phyloP scores from a whole-genome alignment of 2,888 invertebrate genomes.

The Paralinhomoeus sp. region DNA sequence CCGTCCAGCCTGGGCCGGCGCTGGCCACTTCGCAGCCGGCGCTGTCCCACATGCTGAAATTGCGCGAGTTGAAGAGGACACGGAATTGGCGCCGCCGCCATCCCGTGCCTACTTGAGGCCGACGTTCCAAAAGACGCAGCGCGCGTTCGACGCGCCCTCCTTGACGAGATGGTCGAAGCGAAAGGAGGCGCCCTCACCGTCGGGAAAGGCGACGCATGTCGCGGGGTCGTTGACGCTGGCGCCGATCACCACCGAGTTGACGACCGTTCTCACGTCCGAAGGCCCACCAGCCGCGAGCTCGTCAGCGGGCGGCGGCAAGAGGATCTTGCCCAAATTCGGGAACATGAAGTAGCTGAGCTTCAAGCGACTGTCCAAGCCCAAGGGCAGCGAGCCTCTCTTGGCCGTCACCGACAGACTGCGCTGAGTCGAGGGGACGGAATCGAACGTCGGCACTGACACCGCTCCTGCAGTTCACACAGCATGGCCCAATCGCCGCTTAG shows the following conservation, averaged over 20 bases:
- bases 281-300: no score
- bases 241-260: slow-evolving; percentile 1
- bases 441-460: no score
- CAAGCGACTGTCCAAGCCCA: background rate
- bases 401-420: background rate
- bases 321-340: background rate
- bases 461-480: background rate
- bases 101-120: slow-evolving; percentile 2
- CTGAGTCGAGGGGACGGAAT: no score
- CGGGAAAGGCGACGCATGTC: slow-evolving; percentile 6
- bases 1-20: slow-evolving; percentile 9
- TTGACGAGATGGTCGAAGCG: slow-evolving; percentile 15
- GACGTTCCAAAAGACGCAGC: slow-evolving; percentile 21
- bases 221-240: slow-evolving; percentile 1
- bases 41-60: slow-evolving; percentile 14
- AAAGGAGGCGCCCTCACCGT: slow-evolving; percentile 12
- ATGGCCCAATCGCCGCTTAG: background rate
- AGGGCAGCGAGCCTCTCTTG: background rate
- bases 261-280: background rate
- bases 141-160: slow-evolving; percentile 13
- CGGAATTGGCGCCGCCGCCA: background rate
- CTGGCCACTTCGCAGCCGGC: slow-evolving; percentile 13
- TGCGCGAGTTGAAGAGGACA: no score
- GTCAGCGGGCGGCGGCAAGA: background rate
- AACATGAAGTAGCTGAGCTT: background rate